Percentiles rank a stretch among this genome's conserved stretches.
Evolutionary conservation across 1,140 invertebrate species (phyloP).

Genomic region (Drosophila ironensis): DNA sequence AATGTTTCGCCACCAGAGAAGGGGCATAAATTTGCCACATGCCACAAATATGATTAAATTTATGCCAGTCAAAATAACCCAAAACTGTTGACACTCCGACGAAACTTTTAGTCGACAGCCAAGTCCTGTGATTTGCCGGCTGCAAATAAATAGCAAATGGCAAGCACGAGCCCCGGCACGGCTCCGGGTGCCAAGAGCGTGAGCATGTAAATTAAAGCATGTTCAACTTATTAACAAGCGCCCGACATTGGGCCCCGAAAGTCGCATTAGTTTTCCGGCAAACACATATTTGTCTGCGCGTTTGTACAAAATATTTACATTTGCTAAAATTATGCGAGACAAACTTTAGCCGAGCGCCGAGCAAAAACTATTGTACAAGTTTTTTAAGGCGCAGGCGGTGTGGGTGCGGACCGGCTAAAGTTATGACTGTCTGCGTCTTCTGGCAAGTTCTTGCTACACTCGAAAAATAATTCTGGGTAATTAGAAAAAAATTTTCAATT

Average conservation of each 20-base stretch:
- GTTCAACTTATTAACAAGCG: slow-evolving; percentile 76
- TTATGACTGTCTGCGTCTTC: slow-evolving; percentile 13
- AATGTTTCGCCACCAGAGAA: no score
- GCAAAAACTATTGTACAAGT: slow-evolving; percentile 66
- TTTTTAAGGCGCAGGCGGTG: slow-evolving; percentile 27
- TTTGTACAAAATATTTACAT: slow-evolving; percentile 73
- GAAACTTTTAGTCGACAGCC: slow-evolving; percentile 28
- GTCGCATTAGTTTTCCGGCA: slow-evolving; percentile 66
- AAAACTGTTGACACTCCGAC: slow-evolving; percentile 36
- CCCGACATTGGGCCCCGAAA: slow-evolving; percentile 45
- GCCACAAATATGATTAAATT: slow-evolving; percentile 62
- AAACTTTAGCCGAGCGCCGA: slow-evolving; percentile 44
- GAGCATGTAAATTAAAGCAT: slow-evolving; percentile 74
- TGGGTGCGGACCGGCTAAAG: slow-evolving; percentile 1
- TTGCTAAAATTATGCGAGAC: slow-evolving; percentile 61
- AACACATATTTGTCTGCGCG: slow-evolving; percentile 39
- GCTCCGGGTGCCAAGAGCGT: neutral
- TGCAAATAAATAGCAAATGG: slow-evolving; percentile 28
- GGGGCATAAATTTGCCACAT: slow-evolving; percentile 22
- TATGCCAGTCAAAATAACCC: slow-evolving; percentile 59
- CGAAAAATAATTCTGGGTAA: no score
- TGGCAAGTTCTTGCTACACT: neutral
- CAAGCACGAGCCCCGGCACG: slow-evolving; percentile 11
- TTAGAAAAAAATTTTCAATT: no score
- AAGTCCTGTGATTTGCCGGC: slow-evolving; percentile 42